These are phyloP conservation scores for Spatula versicolor DNA, from an alignment of 2,797 vertebrate species.

Conservation along the genomic window DNA sequence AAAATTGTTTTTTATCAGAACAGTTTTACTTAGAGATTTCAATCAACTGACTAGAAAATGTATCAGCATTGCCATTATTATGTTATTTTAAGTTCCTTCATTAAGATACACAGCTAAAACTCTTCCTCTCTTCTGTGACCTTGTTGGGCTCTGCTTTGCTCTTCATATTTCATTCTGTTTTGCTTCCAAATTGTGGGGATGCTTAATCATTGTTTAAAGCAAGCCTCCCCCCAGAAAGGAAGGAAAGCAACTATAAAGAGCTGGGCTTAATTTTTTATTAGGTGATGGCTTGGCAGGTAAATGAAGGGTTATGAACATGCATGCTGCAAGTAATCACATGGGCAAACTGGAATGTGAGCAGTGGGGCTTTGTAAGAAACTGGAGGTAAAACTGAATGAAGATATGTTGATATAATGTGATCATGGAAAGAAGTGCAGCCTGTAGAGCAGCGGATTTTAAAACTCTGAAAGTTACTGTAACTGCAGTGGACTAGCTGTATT, in stretches of 20 bases:
- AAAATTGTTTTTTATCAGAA: background rate
- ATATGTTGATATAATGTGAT: background rate
- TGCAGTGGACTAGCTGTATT: background rate
- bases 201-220: background rate
- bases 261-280: background rate
- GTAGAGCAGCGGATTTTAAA: background rate
- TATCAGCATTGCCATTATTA: background rate
- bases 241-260: background rate
- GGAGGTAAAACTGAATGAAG: background rate
- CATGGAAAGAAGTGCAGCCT: background rate
- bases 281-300: background rate
- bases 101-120: background rate
- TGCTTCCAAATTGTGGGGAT: background rate
- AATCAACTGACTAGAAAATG: background rate
- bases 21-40: background rate
- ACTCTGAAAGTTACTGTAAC: background rate
- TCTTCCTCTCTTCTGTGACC: background rate
- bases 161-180: background rate
- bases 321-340: background rate
- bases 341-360: background rate
- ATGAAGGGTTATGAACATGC: background rate
- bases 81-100: background rate
- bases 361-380: background rate
- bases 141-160: background rate
- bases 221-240: background rate